Conservation (phyloP, 2,888 invertebrate species). For the Spilarctia lutea region DNA sequence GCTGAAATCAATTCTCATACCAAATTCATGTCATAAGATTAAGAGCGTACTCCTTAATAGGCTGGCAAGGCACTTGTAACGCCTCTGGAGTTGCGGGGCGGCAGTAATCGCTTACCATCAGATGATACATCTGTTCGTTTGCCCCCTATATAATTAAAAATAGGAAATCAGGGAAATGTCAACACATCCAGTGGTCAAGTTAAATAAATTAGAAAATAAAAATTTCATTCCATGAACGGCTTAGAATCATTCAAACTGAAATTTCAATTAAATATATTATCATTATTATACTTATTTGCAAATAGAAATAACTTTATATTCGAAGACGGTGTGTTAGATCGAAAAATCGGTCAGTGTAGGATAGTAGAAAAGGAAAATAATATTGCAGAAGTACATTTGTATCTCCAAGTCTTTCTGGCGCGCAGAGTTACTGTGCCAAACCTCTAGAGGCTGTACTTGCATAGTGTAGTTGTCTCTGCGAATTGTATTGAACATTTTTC, state of each 20-base stretch:
- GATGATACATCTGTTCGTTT: no score
- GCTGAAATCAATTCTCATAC: not conserved
- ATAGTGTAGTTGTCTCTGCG: slow-evolving; percentile 33
- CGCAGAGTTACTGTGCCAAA: slow-evolving; percentile 47
- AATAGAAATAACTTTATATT: slow-evolving; percentile 51
- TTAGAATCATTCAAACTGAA: slow-evolving; percentile 30
- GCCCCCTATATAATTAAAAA: no score
- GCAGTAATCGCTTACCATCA: no score
- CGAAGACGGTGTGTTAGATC: slow-evolving; percentile 31
- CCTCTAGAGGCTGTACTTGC: slow-evolving; percentile 45
- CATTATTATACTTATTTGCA: no score
- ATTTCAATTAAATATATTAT: slow-evolving; percentile 47
- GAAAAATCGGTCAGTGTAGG: slow-evolving; percentile 48
- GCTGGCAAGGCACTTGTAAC: no score
- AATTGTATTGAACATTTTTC: slow-evolving; percentile 45
- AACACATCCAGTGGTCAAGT: slow-evolving; percentile 22
- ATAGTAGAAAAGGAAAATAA: slow-evolving; percentile 52
- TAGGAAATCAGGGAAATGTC: slow-evolving; percentile 3
- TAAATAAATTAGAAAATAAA: slow-evolving; percentile 23
- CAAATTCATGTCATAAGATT: slow-evolving; percentile 8
- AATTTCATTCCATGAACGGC: slow-evolving; percentile 22
- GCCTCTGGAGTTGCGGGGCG: no score
- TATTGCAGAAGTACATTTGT: slow-evolving; percentile 53
- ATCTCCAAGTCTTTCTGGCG: slow-evolving; percentile 46
- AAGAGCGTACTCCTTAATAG: no score